Evolutionary conservation across 2,113 vertebrate genomes (phyloP).

Genomic region (Eclectus roratus): DNA sequence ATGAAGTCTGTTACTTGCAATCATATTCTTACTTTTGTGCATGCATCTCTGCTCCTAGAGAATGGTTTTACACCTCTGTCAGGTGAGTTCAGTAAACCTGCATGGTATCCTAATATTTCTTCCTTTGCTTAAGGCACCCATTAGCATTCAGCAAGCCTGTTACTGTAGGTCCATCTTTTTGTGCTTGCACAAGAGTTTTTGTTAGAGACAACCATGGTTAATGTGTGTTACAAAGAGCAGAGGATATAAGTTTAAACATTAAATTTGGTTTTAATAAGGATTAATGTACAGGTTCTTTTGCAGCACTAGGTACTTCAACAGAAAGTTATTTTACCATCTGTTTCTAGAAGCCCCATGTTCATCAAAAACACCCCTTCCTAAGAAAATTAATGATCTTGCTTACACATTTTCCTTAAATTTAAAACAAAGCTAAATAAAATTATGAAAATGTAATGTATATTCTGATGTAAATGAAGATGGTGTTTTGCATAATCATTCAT

Average conservation of each 20-base stretch:
- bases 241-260: not conserved
- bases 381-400: not conserved
- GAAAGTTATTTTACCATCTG: not conserved
- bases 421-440: not conserved
- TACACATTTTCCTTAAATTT: not conserved
- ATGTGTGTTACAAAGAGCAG: not conserved
- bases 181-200: constrained; percentile 1
- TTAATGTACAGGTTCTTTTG: not conserved
- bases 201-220: not conserved
- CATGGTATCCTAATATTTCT: constrained; percentile 72
- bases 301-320: not conserved
- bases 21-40: constrained; percentile 92
- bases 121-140: constrained; percentile 61
- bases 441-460: not conserved
- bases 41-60: constrained; percentile 95
- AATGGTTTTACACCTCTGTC: constrained; percentile 97
- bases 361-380: not conserved
- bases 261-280: not conserved
- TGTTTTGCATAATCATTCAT: not conserved
- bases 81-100: constrained; percentile 92
- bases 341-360: not conserved
- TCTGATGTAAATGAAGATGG: not conserved
- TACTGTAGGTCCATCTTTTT: constrained; percentile 75
- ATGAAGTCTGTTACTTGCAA: constrained; percentile 82
- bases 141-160: constrained; percentile 66